phyloP scores from a whole-genome alignment of 1,140 invertebrate species.

The Brachionus rotundiformis region DNA sequence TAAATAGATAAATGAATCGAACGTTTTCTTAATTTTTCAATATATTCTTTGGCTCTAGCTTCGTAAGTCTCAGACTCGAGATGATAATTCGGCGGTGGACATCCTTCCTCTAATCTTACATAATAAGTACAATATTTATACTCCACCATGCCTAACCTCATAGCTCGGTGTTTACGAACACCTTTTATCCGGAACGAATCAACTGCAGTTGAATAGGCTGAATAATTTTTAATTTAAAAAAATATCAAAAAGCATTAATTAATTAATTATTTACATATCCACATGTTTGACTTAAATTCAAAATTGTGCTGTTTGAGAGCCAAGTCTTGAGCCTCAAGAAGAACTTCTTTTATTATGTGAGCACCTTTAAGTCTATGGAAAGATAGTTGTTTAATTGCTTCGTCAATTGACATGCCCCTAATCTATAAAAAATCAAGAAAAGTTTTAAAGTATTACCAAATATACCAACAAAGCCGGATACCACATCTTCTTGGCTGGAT shows the following conservation, averaged over 20 bases:
- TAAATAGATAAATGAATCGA: constrained; percentile 50
- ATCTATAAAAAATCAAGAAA: constrained; percentile 60
- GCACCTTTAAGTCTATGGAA: constrained; percentile 83
- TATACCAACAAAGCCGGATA: constrained; percentile 78
- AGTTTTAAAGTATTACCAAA: too few relatives aligned
- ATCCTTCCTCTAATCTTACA: constrained; percentile 84
- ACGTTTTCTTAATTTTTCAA: constrained; percentile 41
- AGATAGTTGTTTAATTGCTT: constrained; percentile 72
- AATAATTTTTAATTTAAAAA: constrained; percentile 56
- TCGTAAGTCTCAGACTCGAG: constrained; percentile 30
- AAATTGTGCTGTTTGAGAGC: constrained; percentile 87
- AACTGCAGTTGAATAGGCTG: constrained; percentile 80
- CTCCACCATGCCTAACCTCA: constrained; percentile 71
- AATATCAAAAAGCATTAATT: constrained; percentile 55
- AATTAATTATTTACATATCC: constrained; percentile 66
- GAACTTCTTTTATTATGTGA: constrained; percentile 73
- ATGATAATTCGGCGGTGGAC: constrained; percentile 70
- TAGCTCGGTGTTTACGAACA: constrained; percentile 76
- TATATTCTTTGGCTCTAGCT: constrained; percentile 42
- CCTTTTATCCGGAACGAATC: constrained; percentile 79
- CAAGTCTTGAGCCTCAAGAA: constrained; percentile 79
- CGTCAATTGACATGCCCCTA: constrained; percentile 86
- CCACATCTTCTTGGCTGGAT: constrained; percentile 87
- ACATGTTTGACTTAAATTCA: constrained; percentile 90
- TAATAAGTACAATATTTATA: constrained; percentile 85